Conservation (phyloP, 1,140 invertebrate genomes). For the Elysia chlorotica region DNA sequence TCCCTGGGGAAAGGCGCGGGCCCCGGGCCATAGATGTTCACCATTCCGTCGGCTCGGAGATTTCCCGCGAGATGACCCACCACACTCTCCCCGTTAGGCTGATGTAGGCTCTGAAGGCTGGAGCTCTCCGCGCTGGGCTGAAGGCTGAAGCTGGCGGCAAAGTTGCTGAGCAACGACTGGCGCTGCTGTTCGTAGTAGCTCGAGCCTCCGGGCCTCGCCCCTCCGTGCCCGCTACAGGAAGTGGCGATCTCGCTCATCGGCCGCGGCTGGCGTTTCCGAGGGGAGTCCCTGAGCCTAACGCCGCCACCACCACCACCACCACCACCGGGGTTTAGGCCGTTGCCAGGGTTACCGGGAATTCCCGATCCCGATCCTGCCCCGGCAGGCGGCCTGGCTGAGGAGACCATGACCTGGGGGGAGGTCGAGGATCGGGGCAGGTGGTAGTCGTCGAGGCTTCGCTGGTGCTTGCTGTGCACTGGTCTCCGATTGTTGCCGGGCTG, state of each 20-base stretch:
- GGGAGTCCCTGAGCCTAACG: slow-evolving; percentile 20
- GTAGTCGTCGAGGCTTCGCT: slow-evolving; percentile 27
- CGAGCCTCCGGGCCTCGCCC: background rate
- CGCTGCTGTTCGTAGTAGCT: slow-evolving; percentile 7
- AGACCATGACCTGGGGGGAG: slow-evolving; percentile 20
- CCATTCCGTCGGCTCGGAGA: no score
- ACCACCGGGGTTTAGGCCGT: no score
- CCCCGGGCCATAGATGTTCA: no score
- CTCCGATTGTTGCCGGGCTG: background rate
- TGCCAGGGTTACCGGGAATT: no score
- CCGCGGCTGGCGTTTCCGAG: slow-evolving; percentile 16
- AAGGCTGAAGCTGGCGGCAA: slow-evolving; percentile 19
- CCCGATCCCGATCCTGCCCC: no score
- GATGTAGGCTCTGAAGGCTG: no score
- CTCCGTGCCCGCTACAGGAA: slow-evolving; percentile 7
- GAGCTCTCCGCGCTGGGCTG: background rate
- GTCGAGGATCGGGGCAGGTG: slow-evolving; percentile 22
- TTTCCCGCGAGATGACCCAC: no score
- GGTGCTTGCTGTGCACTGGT: background rate
- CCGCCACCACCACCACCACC: background rate
- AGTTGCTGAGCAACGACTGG: slow-evolving; percentile 18
- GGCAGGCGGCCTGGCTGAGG: no score
- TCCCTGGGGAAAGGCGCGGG: no score
- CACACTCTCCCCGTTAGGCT: no score
- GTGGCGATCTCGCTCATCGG: slow-evolving; percentile 29